Conservation (phyloP, 2,888 invertebrate species). For the Macaria liturata region DNA sequence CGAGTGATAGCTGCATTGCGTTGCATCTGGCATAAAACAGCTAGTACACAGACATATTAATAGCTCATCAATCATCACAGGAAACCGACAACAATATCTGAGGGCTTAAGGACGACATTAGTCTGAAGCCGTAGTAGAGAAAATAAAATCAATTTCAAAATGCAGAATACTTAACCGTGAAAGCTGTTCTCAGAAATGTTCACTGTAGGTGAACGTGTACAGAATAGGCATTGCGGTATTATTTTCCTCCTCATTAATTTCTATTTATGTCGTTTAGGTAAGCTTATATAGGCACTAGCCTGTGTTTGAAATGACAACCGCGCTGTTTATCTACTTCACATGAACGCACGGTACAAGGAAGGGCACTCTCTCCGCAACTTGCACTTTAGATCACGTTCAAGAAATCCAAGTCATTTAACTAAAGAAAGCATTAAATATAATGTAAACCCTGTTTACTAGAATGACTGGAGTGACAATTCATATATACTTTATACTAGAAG, state of each 20-base stretch:
- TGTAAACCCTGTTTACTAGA: neutral
- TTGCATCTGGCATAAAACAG: conserved; percentile 58
- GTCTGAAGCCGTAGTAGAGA: conserved; percentile 32
- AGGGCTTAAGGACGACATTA: conserved; percentile 48
- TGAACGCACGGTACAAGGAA: conserved; percentile 27
- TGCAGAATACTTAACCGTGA: conserved; percentile 66
- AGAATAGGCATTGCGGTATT: conserved; percentile 57
- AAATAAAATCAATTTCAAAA: conserved; percentile 62
- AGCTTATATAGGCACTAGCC: conserved; percentile 14
- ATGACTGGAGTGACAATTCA: too few relatives aligned
- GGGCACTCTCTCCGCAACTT: conserved; percentile 6
- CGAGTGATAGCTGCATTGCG: conserved; percentile 51
- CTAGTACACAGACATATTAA: conserved; percentile 40
- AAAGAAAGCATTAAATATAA: neutral
- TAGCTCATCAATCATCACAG: conserved; percentile 25
- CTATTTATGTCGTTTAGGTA: conserved; percentile 41
- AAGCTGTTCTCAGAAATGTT: conserved; percentile 70
- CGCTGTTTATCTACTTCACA: conserved; percentile 34
- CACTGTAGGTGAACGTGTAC: conserved; percentile 52
- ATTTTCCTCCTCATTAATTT: conserved; percentile 52
- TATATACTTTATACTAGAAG: too few relatives aligned
- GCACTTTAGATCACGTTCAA: neutral
- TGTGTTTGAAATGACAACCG: conserved; percentile 37
- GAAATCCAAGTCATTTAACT: conserved; percentile 8
- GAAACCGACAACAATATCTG: conserved; percentile 43